Conservation (phyloP, 2,113 vertebrate species). For the Coptodon rendalli region DNA sequence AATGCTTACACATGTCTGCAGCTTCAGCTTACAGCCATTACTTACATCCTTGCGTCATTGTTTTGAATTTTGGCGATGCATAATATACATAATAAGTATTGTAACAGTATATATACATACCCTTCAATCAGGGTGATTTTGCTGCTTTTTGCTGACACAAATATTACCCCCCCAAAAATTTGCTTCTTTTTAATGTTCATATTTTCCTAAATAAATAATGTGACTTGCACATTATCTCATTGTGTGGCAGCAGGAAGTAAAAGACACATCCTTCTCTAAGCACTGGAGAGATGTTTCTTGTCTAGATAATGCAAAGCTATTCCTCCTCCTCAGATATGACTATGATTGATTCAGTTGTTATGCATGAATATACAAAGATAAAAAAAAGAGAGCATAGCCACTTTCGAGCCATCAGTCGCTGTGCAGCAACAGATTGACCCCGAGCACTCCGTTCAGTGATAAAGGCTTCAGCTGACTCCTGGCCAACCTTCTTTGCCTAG, state of each 20-base stretch:
- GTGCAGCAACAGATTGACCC: constrained; percentile 28
- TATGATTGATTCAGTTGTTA: constrained; percentile 34
- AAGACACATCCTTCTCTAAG: not conserved
- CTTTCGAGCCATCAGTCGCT: constrained; percentile 15
- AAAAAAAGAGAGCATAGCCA: not conserved
- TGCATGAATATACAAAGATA: not conserved
- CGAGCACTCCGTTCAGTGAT: constrained; percentile 5
- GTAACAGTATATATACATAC: not conserved
- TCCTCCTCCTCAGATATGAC: not conserved
- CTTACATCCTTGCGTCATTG: not conserved
- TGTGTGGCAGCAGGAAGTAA: not conserved
- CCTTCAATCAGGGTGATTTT: not conserved
- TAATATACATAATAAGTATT: not conserved
- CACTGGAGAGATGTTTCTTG: not conserved
- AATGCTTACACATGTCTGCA: not conserved
- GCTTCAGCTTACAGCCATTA: not conserved
- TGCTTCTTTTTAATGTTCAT: not conserved
- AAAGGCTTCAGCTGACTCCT: constrained; percentile 43
- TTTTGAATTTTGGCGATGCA: not conserved
- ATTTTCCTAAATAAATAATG: not conserved
- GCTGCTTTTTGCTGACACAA: not conserved
- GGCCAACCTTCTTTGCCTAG: constrained; percentile 5
- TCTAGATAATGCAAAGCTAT: not conserved
- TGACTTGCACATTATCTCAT: not conserved
- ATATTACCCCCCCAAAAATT: not conserved